phyloP scores from a whole-genome alignment of 2,797 vertebrate species.

The Eurystomus glaucurus region DNA sequence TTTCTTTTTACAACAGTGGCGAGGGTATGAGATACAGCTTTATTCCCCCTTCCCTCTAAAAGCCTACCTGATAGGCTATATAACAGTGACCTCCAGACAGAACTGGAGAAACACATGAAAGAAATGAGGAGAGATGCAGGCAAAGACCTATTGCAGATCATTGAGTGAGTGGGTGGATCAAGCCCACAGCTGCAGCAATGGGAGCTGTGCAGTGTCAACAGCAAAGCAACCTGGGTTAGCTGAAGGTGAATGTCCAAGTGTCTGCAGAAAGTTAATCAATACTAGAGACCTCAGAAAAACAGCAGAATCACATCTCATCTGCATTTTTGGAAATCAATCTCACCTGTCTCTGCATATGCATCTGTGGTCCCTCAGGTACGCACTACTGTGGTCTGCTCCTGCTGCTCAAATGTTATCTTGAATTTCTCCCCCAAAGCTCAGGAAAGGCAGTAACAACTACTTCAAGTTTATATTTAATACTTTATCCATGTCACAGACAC shows the following conservation, averaged over 20 bases:
- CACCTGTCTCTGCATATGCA: not conserved
- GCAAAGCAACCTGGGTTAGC: not conserved
- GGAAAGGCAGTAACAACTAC: not conserved
- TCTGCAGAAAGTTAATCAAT: not conserved
- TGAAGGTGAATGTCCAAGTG: not conserved
- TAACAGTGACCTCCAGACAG: not conserved
- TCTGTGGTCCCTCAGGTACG: not conserved
- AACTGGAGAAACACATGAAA: not conserved
- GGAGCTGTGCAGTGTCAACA: accelerated
- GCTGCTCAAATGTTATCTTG: not conserved
- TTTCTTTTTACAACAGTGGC: not conserved
- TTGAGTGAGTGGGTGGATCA: not conserved
- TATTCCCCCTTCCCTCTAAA: not conserved
- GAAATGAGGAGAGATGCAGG: not conserved
- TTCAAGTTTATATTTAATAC: not conserved
- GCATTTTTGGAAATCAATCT: not conserved
- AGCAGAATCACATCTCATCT: not conserved
- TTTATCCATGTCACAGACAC: not conserved
- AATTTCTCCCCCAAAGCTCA: not conserved
- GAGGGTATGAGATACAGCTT: not conserved
- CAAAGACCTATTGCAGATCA: not conserved
- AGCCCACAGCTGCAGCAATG: not conserved
- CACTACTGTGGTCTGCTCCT: not conserved
- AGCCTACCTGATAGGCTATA: not conserved
- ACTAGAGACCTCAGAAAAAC: not conserved